Evolutionary conservation across 2,888 invertebrate species (phyloP).

Genomic region (Hemicrepidius hirtus): DNA sequence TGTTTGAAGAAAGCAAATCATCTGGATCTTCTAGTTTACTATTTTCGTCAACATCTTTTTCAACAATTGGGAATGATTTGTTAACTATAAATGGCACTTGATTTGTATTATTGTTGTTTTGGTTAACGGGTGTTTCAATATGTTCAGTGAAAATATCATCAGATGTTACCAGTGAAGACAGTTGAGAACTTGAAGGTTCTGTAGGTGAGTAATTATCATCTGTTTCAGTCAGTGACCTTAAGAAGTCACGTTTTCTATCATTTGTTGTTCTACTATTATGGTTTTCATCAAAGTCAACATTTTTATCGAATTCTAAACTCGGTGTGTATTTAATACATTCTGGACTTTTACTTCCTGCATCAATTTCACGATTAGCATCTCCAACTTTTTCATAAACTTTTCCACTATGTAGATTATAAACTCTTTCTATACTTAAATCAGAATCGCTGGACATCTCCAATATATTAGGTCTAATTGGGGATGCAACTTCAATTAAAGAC

Average conservation of each 20-base stretch:
- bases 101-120: background rate
- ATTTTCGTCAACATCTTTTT: background rate
- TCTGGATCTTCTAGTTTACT: background rate
- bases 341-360: constrained; percentile 47
- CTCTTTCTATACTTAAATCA: constrained; percentile 68
- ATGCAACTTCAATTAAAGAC: constrained; percentile 51
- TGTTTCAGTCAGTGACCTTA: constrained; percentile 50
- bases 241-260: constrained; percentile 44
- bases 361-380: constrained; percentile 54
- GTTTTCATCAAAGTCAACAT: constrained; percentile 47
- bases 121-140: background rate
- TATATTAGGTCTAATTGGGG: constrained; percentile 45
- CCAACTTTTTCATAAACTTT: constrained; percentile 61
- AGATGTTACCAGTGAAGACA: background rate
- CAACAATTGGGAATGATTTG: background rate
- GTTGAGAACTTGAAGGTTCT: background rate
- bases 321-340: constrained; percentile 42
- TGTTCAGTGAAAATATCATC: background rate
- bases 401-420: constrained; percentile 69
- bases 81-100: background rate
- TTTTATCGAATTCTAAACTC: constrained; percentile 25
- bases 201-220: background rate
- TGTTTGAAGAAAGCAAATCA: background rate
- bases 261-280: constrained; percentile 44
- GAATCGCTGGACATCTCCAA: constrained; percentile 69